Percentiles rank a stretch among this genome's conserved stretches.
These are phyloP conservation scores for Gobius niger DNA, from an alignment of 2,113 vertebrate genomes.

Conservation along the genomic window DNA sequence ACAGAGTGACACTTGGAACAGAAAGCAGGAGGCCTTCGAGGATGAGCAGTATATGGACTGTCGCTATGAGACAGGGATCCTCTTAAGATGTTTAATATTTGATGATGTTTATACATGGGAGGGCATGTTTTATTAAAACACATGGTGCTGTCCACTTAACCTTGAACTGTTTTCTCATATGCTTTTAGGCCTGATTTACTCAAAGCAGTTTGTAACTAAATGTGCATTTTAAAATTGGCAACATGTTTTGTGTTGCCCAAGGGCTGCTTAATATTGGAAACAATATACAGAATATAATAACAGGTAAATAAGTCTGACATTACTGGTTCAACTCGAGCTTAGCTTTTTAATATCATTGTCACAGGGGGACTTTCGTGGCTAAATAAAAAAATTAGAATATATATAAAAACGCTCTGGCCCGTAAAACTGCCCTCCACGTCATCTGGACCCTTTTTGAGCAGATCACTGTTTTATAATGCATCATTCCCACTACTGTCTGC, in stretches of 20 bases:
- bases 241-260: not conserved
- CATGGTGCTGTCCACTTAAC: not conserved
- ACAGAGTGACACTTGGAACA: constrained; percentile 20
- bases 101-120: not conserved
- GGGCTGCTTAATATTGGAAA: not conserved
- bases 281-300: not conserved
- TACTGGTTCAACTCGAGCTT: too few species aligned
- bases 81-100: not conserved
- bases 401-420: too few species aligned
- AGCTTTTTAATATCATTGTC: too few species aligned
- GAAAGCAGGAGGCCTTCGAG: constrained; percentile 18
- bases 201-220: not conserved
- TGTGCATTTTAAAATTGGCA: not conserved
- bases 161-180: not conserved
- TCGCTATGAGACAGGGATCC: not conserved
- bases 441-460: too few species aligned
- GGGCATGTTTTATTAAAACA: constrained; percentile 1
- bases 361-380: too few species aligned
- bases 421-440: too few species aligned
- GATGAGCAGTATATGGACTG: constrained; percentile 12
- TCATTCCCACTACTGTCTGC: too few species aligned
- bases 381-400: too few species aligned
- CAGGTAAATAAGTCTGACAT: not conserved
- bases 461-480: too few species aligned
- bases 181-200: constrained; percentile 1